These are phyloP conservation scores for Oreochromis spilurus DNA, from an alignment of 2,113 vertebrate genomes.

Conservation along the genomic window DNA sequence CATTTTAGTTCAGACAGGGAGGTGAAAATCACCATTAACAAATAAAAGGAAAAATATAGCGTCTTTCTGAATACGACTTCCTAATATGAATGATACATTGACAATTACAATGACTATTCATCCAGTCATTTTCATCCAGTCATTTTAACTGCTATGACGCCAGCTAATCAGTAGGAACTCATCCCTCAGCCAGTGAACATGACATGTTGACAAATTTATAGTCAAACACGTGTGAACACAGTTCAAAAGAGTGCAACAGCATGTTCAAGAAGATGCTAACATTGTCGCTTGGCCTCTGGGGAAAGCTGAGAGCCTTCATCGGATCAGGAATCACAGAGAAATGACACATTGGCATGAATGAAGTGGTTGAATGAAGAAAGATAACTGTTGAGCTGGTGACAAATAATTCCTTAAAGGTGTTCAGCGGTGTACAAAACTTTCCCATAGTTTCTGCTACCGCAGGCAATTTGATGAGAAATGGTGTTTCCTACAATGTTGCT, in stretches of 20 bases:
- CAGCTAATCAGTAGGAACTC: neutral
- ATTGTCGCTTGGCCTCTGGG: neutral
- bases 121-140: neutral
- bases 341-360: neutral
- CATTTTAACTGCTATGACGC: neutral
- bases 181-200: neutral
- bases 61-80: neutral
- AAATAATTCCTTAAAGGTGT: neutral
- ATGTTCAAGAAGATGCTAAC: neutral
- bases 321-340: slow-evolving; percentile 34
- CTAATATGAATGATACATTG: neutral
- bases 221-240: neutral
- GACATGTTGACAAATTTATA: slow-evolving; percentile 13
- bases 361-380: neutral
- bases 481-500: neutral
- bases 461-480: neutral
- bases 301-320: slow-evolving; percentile 15
- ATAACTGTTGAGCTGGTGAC: neutral
- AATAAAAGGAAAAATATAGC: neutral
- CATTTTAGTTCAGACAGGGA: neutral
- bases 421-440: neutral
- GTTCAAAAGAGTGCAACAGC: slow-evolving; percentile 20
- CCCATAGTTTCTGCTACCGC: neutral
- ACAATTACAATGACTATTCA: neutral
- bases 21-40: neutral